These are phyloP conservation scores for Tetraodon nigroviridis DNA, from an alignment of 2,113 vertebrate genomes.

Conservation along the genomic window DNA sequence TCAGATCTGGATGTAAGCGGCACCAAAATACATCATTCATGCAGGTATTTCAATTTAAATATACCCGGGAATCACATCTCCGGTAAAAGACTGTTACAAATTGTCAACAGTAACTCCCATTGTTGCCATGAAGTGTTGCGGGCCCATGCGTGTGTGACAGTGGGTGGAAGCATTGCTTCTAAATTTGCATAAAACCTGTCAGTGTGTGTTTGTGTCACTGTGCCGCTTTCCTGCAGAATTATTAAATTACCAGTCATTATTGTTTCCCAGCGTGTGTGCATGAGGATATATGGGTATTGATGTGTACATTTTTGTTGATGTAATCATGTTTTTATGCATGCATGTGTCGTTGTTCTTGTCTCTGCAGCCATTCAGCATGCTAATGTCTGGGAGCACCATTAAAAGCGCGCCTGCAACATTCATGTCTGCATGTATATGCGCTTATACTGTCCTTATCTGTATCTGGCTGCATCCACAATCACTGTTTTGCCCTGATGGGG, in stretches of 20 bases:
- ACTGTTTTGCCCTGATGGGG: constrained; percentile 39
- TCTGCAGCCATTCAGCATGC: constrained; percentile 28
- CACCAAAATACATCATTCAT: constrained; percentile 3
- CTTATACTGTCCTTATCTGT: constrained; percentile 2
- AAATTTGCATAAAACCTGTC: constrained; percentile 20
- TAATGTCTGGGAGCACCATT: constrained; percentile 26
- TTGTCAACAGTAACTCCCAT: constrained; percentile 1
- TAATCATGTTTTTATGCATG: constrained; percentile 21
- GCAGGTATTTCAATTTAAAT: constrained; percentile 4
- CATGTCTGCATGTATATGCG: constrained; percentile 13
- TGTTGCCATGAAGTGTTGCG: constrained; percentile 25
- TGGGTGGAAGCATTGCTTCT: neutral
- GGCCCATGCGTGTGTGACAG: neutral
- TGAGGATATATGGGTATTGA: neutral
- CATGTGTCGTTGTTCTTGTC: constrained; percentile 30
- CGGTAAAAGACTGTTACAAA: constrained; percentile 19
- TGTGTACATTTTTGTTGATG: constrained; percentile 10
- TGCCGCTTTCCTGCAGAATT: constrained; percentile 3
- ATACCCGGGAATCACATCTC: constrained; percentile 18
- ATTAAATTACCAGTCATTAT: constrained; percentile 7
- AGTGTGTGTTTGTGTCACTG: constrained; percentile 10
- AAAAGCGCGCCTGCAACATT: constrained; percentile 27
- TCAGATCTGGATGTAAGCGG: constrained; percentile 8
- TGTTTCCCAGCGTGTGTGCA: constrained; percentile 15
- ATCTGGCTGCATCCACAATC: constrained; percentile 31